Base-by-base conservation (phyloP, 2,888 invertebrate genomes). In the Trypoxylon attenuatum region DNA sequence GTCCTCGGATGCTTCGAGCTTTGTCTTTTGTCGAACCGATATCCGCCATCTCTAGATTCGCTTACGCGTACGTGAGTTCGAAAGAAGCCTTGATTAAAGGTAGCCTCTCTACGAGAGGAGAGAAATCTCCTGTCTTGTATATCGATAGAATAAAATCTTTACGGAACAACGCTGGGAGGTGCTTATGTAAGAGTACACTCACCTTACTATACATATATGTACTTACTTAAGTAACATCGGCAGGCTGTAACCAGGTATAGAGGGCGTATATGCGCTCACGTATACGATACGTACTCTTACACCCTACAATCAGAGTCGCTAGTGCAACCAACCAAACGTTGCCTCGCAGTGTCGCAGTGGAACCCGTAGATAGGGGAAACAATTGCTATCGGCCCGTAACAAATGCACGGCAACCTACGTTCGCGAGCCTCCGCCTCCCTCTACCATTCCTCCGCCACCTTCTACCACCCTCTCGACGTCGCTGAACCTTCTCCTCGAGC, bases 301-400 rank as follows among this genome's bases (percentile, higher is more conserved):
- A 80, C 73, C 49, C 45, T 45, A 71, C 63, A 43, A 63, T 58
- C 46, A 29, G 60, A 54, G 51, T 71, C 70, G 62, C 66, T 69
- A 66, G 78, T 75, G 77, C 72, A 80, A 69, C 78, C 73, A 80
- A 76, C 77, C 76, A 68, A 76, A 77, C 73, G 73, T 65, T 73
- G 77, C 73, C 74, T 74, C 71, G 75, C 81, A 80, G 75, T 80
- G 82, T 84, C 83, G 83, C 82, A 81, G 81, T 82, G 82, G 78
- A 84, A 82, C 79, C 81, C 68, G 74, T 72, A 83, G 84, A 85
- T 84, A 83, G 82, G 81, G 79, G 73, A 81, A 83, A 84, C 84
- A 83, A 84, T 85, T 78, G 79, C 82, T 83, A 83, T 83, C 82
- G 81, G 80, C 69, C 80, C 79, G 80, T 84, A 84, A 82, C 82